A percentile compares a stretch with the other conserved stretches of the same genome.
These are phyloP conservation scores for Stenchaetothrips biformis DNA, from an alignment of 2,888 invertebrate species.

Conservation along the genomic window DNA sequence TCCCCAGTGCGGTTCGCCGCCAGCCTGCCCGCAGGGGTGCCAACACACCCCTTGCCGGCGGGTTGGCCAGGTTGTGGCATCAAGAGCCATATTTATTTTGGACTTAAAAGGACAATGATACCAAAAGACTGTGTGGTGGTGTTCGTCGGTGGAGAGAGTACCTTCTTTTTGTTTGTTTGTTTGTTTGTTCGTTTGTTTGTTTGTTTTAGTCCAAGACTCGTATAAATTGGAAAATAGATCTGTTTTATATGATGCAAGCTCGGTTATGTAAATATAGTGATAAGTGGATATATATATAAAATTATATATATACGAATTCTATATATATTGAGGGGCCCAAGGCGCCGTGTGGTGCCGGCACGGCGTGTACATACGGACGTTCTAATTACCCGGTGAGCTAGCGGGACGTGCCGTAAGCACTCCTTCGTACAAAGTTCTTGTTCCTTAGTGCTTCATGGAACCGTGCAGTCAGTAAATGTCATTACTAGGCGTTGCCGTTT, in stretches of 20 bases:
- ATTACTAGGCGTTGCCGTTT: background rate
- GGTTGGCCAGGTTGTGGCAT: background rate
- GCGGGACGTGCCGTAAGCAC: conserved; percentile 5
- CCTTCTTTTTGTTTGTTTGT: conserved; percentile 7
- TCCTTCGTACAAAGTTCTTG: conserved; percentile 11
- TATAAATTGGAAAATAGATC: conserved; percentile 17
- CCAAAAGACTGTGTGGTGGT: conserved; percentile 24
- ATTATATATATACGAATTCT: conserved; percentile 1
- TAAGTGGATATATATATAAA: conserved; percentile 14
- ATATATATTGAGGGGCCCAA: conserved; percentile 23
- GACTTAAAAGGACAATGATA: conserved; percentile 17
- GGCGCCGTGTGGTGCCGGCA: conserved; percentile 14
- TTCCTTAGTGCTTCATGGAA: conserved; percentile 16
- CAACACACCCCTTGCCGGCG: background rate
- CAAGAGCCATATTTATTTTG: conserved; percentile 15
- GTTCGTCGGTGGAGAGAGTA: conserved; percentile 20
- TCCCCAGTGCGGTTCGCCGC: background rate
- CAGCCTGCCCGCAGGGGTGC: background rate
- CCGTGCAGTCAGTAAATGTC: conserved; percentile 10
- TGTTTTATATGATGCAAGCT: conserved; percentile 19
- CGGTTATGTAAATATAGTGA: conserved; percentile 23
- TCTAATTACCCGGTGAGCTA: conserved; percentile 10
- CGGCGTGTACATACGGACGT: conserved; percentile 2
- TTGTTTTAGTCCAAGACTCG: conserved; percentile 25
- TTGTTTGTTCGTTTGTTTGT: conserved; percentile 6